Conservation (phyloP, 2,113 vertebrate genomes). For the Pterocles burchelli region DNA sequence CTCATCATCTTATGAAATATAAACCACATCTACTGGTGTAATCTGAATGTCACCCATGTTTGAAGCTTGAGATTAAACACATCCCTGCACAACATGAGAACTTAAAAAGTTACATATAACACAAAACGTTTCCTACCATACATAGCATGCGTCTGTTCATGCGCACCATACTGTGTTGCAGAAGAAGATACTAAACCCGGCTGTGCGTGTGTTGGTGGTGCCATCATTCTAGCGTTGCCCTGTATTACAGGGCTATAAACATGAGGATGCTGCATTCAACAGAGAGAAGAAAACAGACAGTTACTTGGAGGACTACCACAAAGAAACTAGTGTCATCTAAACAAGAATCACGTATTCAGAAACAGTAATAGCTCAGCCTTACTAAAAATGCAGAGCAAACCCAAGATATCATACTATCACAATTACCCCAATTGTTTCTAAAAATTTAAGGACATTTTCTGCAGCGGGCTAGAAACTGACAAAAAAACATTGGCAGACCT, state of each 20-base stretch:
- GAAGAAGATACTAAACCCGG: constrained; percentile 91
- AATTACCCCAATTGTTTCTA: background rate
- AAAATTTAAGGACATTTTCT: background rate
- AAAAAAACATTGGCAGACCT: background rate
- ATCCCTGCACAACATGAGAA: constrained; percentile 40
- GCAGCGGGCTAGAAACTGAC: background rate
- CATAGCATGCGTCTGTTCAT: constrained; percentile 98
- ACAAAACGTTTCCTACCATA: constrained; percentile 89
- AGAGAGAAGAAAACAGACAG: background rate
- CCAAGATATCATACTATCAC: background rate
- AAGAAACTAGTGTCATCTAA: background rate
- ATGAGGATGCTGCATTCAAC: constrained; percentile 87
- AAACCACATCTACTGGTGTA: constrained; percentile 40
- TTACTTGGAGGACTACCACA: background rate
- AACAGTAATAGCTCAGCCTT: background rate
- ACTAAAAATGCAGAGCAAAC: background rate
- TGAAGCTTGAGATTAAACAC: constrained; percentile 45
- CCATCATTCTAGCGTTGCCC: constrained; percentile 94
- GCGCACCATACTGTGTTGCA: constrained; percentile 89
- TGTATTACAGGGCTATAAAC: constrained; percentile 96
- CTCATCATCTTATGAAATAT: constrained; percentile 38
- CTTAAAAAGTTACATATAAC: constrained; percentile 65
- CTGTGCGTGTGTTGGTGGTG: constrained; percentile 89
- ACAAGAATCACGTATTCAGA: accelerated
- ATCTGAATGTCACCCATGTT: background rate